Evolutionary conservation across 2,113 vertebrate species (phyloP), one percentile per base, ranked within the genome.

Genomic region (Rhabdornis inornatus): DNA sequence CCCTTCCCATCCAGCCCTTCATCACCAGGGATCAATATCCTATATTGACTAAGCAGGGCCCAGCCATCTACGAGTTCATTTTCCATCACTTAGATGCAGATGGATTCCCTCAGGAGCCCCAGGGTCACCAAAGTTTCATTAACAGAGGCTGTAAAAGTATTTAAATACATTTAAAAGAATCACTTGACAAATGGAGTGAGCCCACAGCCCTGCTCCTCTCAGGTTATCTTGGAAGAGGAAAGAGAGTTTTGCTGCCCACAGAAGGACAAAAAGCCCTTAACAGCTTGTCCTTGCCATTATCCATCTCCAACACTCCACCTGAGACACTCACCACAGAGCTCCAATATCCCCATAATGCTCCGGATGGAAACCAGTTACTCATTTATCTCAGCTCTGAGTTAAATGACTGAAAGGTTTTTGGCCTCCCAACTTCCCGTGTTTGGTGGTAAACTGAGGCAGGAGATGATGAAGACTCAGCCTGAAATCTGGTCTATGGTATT

Each of bases 51-150:
- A 28, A 83, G 82, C 66, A 27, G 83, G 71, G 22, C 94, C 61
- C 33, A 37, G 93, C 90, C 92, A 97, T 96, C 97, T 96, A 91
- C 20, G 35, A 97, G 95, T 96, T 97, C 95, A 96, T 97, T 96
- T 97, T 92, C 96, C 94, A 82, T 94, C 95, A 93, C 92, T 97
- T 93, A 95, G 77, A 95, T 83, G 89, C 59, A 87, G 95, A 96
- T 92, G 76, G 95, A 96, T 94, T 96, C 93, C 63, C 79, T 45
- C 77, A 84, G 84, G 79, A 94, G 71, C 91, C 53, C 60, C 39
- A 16, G 87, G 89, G 96, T 95, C 94, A 95, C 94, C 11, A 2
- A 83, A 95, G 72, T 93, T 96, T 96, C 87, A 96, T 95, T 96
- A 97, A 95, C 76, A 79, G 83, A 37, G 65, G 55, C 90, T 40